A percentile compares a stretch with the other conserved stretches of the same genome.
Evolutionary conservation across 2,888 invertebrate genomes (phyloP).

Genomic region (Thelaira solivaga): DNA sequence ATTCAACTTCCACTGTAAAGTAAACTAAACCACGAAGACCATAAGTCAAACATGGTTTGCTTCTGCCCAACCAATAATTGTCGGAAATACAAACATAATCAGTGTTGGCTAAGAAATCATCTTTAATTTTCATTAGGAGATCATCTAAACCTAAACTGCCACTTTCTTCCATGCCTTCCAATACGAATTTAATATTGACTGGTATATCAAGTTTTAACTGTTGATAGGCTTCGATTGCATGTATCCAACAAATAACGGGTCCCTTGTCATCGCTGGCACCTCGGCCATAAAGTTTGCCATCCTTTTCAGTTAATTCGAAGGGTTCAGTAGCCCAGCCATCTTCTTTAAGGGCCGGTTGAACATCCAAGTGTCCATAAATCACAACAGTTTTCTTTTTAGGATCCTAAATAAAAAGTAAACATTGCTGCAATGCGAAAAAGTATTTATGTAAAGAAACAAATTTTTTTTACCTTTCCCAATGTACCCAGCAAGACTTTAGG

Average conservation of each 20-base stretch:
- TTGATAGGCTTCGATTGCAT: constrained; percentile 93
- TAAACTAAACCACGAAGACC: constrained; percentile 96
- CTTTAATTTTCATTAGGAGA: constrained; percentile 82
- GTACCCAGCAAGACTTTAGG: constrained; percentile 91
- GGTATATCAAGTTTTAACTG: constrained; percentile 83
- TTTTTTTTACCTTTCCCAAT: constrained; percentile 81
- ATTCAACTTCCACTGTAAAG: constrained; percentile 91
- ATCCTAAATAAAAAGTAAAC: constrained; percentile 77
- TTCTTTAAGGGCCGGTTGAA: constrained; percentile 93
- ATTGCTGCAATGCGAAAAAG: no score
- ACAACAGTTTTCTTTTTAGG: constrained; percentile 93
- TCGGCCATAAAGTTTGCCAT: constrained; percentile 93
- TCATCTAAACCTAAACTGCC: constrained; percentile 97
- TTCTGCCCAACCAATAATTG: constrained; percentile 98
- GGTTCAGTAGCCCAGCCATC: constrained; percentile 99
- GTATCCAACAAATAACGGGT: constrained; percentile 96
- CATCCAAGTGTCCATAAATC: constrained; percentile 98
- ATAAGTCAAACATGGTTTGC: constrained; percentile 98
- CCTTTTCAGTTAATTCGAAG: constrained; percentile 90
- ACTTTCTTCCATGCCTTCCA: constrained; percentile 99
- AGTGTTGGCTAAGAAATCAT: constrained; percentile 87
- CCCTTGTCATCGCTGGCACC: constrained; percentile 97
- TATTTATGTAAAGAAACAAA: no score
- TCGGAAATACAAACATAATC: constrained; percentile 99
- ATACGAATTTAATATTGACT: constrained; percentile 90